Evolutionary conservation across 2,797 vertebrate genomes (phyloP).

Genomic region (Etheostoma nigrum): DNA sequence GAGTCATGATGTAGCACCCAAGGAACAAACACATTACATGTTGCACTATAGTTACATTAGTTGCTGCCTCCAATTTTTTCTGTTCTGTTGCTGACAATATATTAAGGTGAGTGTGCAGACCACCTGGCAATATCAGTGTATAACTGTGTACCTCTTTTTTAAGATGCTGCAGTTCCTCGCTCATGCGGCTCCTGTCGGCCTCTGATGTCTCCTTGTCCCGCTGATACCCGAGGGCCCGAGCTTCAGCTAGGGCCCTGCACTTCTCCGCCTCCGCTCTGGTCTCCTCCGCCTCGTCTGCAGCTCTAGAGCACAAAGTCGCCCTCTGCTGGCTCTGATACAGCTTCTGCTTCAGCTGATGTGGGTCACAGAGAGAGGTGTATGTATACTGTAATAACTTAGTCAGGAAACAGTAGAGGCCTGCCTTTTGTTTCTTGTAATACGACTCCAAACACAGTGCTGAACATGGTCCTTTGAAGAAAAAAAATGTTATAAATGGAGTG

Average conservation of each 20-base stretch:
- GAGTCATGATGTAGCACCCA: background rate
- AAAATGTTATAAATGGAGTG: rapidly evolving
- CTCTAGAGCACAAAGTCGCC: constrained; percentile 72
- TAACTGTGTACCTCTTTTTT: constrained; percentile 72
- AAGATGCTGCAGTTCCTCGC: constrained; percentile 77
- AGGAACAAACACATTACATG: constrained; percentile 2
- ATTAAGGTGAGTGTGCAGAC: background rate
- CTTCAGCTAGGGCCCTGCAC: constrained; percentile 71
- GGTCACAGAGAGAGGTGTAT: background rate
- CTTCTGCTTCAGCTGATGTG: constrained; percentile 81
- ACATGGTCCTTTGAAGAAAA: constrained; percentile 68
- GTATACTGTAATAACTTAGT: background rate
- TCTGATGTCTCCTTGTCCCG: constrained; percentile 72
- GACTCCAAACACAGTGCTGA: constrained; percentile 48
- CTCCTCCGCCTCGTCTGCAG: constrained; percentile 66
- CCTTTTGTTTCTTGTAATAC: constrained; percentile 50
- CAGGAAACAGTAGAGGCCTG: constrained; percentile 52
- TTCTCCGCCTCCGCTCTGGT: constrained; percentile 75
- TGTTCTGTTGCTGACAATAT: background rate
- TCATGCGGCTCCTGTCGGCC: constrained; percentile 66
- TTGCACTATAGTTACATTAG: constrained; percentile 18
- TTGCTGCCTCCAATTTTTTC: background rate
- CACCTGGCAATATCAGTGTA: constrained; percentile 1
- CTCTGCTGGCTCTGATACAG: constrained; percentile 82
- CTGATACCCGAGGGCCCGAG: constrained; percentile 64